phyloP scores from a whole-genome alignment of 1,140 invertebrate genomes.

The Mylabris phalerata region DNA sequence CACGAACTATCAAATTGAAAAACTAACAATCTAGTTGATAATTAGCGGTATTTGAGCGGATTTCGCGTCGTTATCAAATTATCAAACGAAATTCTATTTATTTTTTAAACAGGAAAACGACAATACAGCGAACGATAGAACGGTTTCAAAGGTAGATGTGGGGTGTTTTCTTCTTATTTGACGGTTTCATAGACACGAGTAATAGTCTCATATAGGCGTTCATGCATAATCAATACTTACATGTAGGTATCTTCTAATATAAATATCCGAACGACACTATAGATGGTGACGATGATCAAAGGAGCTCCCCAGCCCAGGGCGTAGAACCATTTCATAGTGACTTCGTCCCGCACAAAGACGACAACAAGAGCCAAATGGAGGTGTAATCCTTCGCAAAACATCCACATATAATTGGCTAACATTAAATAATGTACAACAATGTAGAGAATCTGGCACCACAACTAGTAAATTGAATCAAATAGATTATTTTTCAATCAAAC shows the following conservation, averaged over 20 bases:
- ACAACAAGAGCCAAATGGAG: slow-evolving; percentile 77
- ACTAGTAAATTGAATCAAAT: slow-evolving; percentile 43
- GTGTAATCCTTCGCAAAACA: slow-evolving; percentile 85
- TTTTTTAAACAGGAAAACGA: too few species aligned
- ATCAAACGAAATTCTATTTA: too few species aligned
- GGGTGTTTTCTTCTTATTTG: too few species aligned
- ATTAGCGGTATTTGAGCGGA: too few species aligned
- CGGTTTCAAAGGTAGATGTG: too few species aligned
- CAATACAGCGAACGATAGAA: too few species aligned
- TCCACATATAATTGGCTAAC: slow-evolving; percentile 87
- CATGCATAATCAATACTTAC: slow-evolving; percentile 46
- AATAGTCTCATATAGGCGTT: too few species aligned
- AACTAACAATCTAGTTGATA: too few species aligned
- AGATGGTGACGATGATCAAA: slow-evolving; percentile 53
- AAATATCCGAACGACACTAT: slow-evolving; percentile 52
- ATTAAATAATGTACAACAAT: slow-evolving; percentile 78
- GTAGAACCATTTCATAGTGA: slow-evolving; percentile 66
- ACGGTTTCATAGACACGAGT: too few species aligned
- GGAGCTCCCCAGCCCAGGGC: slow-evolving; percentile 73
- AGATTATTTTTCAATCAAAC: neutral
- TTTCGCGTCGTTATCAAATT: too few species aligned
- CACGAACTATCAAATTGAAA: too few species aligned
- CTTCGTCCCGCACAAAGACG: slow-evolving; percentile 51
- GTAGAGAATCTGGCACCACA: slow-evolving; percentile 72
- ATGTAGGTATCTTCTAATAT: slow-evolving; percentile 50